Percentiles rank a stretch among this genome's conserved stretches.
Evolutionary conservation across 2,888 invertebrate species (phyloP).

Genomic region (Fabriciana adippe): DNA sequence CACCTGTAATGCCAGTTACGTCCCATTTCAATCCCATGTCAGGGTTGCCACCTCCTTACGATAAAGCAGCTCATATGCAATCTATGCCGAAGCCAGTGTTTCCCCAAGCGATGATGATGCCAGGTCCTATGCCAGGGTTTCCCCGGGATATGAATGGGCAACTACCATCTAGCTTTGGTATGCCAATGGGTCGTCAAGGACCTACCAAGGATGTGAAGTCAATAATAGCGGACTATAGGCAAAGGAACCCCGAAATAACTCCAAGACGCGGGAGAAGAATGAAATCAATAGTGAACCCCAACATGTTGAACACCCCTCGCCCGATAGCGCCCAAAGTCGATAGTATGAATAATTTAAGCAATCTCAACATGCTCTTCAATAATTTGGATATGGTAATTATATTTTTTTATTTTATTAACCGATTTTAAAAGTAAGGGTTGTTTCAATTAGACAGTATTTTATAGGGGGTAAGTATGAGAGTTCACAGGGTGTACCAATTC

Average conservation of each 20-base stretch:
- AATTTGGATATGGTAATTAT: slow-evolving; percentile 77
- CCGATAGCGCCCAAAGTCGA: slow-evolving; percentile 73
- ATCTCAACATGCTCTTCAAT: slow-evolving; percentile 73
- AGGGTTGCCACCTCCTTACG: slow-evolving; percentile 73
- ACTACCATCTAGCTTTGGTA: slow-evolving; percentile 75
- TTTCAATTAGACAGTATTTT: neutral
- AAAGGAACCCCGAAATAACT: slow-evolving; percentile 88
- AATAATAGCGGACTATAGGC: slow-evolving; percentile 90
- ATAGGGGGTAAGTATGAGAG: neutral
- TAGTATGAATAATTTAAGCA: slow-evolving; percentile 56
- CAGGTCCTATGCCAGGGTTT: slow-evolving; percentile 66
- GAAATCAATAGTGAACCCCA: slow-evolving; percentile 78
- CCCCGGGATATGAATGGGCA: slow-evolving; percentile 82
- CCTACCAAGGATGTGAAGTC: slow-evolving; percentile 91
- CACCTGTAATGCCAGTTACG: slow-evolving; percentile 65
- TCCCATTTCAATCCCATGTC: slow-evolving; percentile 70
- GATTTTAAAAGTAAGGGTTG: neutral
- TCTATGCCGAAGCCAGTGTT: slow-evolving; percentile 71
- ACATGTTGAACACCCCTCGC: slow-evolving; percentile 70
- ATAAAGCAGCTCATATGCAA: slow-evolving; percentile 72
- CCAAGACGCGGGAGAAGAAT: slow-evolving; percentile 86
- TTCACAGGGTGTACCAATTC: too few species aligned
- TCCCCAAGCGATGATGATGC: slow-evolving; percentile 71
- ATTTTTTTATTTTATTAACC: neutral
- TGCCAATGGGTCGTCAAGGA: slow-evolving; percentile 86